Base-by-base conservation (phyloP, 2,113 vertebrate species). In the Festucalex cinctus region DNA sequence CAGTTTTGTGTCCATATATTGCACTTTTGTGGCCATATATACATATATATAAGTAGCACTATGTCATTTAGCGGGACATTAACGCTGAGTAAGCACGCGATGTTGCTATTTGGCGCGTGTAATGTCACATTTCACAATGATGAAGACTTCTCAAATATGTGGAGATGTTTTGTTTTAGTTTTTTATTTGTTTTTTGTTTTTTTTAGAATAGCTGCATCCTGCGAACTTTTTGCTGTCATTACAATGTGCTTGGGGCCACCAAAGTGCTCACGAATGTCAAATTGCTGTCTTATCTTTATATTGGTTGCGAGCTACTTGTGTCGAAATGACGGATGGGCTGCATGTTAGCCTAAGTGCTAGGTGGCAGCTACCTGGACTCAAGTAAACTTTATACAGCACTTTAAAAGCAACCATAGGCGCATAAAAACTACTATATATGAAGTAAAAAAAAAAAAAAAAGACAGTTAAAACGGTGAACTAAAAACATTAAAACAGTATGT, bases 141-240 rank as follows among this genome's bases (percentile, higher is more conserved):
- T 12, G 5, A 16, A 16, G 26, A 10, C 35, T 4, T 60, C 19
- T 60, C 39, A 48, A 44, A 63, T 17, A 36, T 48, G 39, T n/a
- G 24, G 14, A 41, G 28, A 67, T 53, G 37, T 46, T 78, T 41
- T 43, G 28, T 22, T 44, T 63, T 22, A 28, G 36, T 43, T 46
- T 49, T 9, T 5, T 6, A 39, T 44, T 44, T 16, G 5, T 5
- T 39, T 63, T n/a, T 53, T 35, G 1, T 22, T 20, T 28, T 26
- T 56, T 37, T 0, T 1, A 44, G 16, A 60, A 43, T 58, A 64
- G 62, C 19, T 58, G 41, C 61, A 32, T 54, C 26, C 16, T 48
- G 37, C 14, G 46, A 58, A 16, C 26, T 17, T 48, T 26, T 43
- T 70, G 46, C 3, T 14, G 54, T 28, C 37, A 6, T 62, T 61